These are phyloP conservation scores for Xanthia togata DNA, from an alignment of 2,888 invertebrate genomes.

Conservation along the genomic window DNA sequence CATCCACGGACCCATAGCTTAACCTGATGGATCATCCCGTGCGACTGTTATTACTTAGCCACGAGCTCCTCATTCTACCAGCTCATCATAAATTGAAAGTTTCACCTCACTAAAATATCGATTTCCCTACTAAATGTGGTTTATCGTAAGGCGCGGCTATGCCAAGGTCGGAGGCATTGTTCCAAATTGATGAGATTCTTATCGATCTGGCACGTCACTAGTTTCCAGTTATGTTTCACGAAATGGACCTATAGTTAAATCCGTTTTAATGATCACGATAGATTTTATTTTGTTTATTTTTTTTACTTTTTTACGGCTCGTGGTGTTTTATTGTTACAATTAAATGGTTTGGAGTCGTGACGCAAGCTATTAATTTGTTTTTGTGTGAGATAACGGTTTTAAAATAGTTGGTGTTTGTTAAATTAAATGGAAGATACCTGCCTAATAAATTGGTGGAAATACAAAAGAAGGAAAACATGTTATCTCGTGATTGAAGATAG, in stretches of 20 bases:
- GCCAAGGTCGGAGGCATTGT: constrained; percentile 64
- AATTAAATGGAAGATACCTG: background rate
- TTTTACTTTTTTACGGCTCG: constrained; percentile 34
- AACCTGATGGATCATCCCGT: too few relatives aligned
- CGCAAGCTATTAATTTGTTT: constrained; percentile 15
- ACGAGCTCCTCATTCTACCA: background rate
- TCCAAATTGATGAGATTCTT: constrained; percentile 59
- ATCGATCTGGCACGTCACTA: constrained; percentile 57
- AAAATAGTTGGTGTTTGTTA: background rate
- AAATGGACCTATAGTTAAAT: constrained; percentile 59
- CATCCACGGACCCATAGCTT: too few relatives aligned
- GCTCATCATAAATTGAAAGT: constrained; percentile 27
- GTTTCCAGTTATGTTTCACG: constrained; percentile 47
- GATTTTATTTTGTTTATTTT: constrained; percentile 36
- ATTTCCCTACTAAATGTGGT: constrained; percentile 49
- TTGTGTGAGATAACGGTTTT: background rate
- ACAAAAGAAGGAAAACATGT: background rate
- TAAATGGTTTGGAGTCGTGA: constrained; percentile 26
- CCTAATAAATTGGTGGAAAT: background rate
- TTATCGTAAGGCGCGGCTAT: constrained; percentile 59
- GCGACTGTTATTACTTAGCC: too few relatives aligned
- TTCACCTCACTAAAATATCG: constrained; percentile 50
- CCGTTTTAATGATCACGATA: constrained; percentile 46
- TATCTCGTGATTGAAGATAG: background rate
- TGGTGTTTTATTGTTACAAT: constrained; percentile 45